These are phyloP conservation scores for Alaudala cheleensis DNA, from an alignment of 2,113 vertebrate species.

Conservation along the genomic window DNA sequence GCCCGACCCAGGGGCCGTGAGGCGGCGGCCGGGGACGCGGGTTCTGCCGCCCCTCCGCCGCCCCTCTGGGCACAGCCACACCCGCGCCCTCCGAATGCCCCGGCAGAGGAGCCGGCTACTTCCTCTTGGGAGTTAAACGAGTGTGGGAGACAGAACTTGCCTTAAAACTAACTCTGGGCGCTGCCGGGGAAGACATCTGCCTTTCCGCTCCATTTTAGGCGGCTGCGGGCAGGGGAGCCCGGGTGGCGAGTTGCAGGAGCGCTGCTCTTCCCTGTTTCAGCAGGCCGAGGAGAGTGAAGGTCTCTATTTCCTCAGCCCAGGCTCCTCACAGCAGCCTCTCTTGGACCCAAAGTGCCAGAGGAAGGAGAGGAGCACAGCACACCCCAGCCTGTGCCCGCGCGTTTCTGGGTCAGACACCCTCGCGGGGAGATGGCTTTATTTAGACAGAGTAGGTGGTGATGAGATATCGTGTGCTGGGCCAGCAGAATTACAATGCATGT, in stretches of 20 bases:
- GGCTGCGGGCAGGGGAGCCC: not conserved
- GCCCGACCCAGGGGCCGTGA: constrained; percentile 19
- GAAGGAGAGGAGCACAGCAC: rapidly evolving
- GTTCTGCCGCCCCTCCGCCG: not conserved
- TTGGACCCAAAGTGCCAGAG: not conserved
- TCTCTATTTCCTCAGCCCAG: rapidly evolving
- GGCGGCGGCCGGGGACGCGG: not conserved
- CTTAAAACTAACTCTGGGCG: not conserved
- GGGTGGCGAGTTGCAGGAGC: rapidly evolving
- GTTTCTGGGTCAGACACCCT: not conserved
- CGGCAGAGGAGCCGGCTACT: not conserved
- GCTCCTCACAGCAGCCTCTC: not conserved
- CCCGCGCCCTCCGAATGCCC: not conserved
- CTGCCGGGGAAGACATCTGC: not conserved
- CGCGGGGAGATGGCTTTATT: not conserved
- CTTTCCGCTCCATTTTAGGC: rapidly evolving
- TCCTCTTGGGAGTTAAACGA: not conserved
- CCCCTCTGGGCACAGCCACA: not conserved
- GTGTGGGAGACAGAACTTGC: not conserved
- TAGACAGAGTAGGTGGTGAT: constrained; percentile 26
- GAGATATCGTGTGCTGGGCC: not conserved
- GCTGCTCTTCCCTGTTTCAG: rapidly evolving
- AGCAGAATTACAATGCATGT: not conserved
- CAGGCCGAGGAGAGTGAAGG: not conserved
- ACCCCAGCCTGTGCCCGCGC: not conserved